These are phyloP conservation scores for Tilapia sparmanii DNA, from an alignment of 2,113 vertebrate genomes.

Conservation along the genomic window DNA sequence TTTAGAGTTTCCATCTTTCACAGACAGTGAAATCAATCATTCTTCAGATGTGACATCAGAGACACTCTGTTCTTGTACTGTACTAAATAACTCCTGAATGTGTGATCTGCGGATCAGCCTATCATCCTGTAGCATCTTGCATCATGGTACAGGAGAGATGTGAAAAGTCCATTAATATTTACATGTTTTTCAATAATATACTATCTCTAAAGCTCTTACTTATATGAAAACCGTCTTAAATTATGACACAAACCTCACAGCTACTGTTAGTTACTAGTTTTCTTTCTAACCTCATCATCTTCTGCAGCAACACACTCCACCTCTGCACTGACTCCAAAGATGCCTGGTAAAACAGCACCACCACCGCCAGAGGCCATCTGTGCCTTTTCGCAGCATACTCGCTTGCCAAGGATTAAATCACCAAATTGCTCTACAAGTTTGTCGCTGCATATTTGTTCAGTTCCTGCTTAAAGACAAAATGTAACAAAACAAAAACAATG, in stretches of 20 bases:
- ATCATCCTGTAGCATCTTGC: not conserved
- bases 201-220: not conserved
- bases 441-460: not conserved
- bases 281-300: not conserved
- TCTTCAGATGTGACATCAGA: slow-evolving; percentile 1
- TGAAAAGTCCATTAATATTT: not conserved
- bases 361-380: slow-evolving; percentile 22
- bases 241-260: not conserved
- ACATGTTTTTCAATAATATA: not conserved
- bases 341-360: not conserved
- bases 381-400: not conserved
- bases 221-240: not conserved
- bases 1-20: not conserved
- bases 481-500: not conserved
- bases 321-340: not conserved
- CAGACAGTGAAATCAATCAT: not conserved
- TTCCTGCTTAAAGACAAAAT: not conserved
- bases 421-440: not conserved
- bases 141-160: not conserved
- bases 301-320: not conserved
- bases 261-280: not conserved
- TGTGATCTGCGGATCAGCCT: not conserved
- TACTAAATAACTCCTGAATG: slow-evolving; percentile 17
- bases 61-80: slow-evolving; percentile 8
- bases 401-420: not conserved